A percentile compares a stretch with the other conserved stretches of the same genome.
Conservation (phyloP, 2,888 invertebrate genomes). For the Ferrisia virgata region DNA sequence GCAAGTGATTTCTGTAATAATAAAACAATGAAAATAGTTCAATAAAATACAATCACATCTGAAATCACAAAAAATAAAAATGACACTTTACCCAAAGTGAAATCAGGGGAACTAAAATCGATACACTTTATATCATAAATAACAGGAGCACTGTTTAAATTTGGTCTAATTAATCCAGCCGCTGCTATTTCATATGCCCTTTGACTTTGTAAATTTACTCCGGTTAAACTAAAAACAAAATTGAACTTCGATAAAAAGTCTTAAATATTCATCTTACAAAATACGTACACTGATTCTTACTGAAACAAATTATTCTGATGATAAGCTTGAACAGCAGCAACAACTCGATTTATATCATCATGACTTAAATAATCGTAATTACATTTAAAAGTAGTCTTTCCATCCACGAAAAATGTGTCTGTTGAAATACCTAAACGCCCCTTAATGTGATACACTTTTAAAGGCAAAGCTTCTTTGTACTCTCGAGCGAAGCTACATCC, state of each 20-base stretch:
- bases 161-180: conserved; percentile 76
- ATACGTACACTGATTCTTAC: conserved; percentile 56
- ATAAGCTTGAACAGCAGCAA: conserved; percentile 77
- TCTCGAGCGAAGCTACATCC: conserved; percentile 61
- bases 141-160: conserved; percentile 66
- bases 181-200: conserved; percentile 84
- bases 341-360: conserved; percentile 67
- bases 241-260: neutral
- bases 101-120: conserved; percentile 75
- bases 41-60: neutral
- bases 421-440: conserved; percentile 75
- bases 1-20: conserved; percentile 72
- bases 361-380: conserved; percentile 69
- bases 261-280: neutral
- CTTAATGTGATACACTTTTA: conserved; percentile 70
- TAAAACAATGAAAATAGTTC: conserved; percentile 48
- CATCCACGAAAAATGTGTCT: conserved; percentile 68
- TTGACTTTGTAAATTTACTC: conserved; percentile 80
- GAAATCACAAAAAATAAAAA: neutral
- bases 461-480: conserved; percentile 62
- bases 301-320: conserved; percentile 84
- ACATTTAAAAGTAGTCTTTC: conserved; percentile 67
- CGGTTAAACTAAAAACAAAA: conserved; percentile 61
- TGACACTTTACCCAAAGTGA: conserved; percentile 68
- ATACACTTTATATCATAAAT: conserved; percentile 83